Conservation (phyloP, 2,888 invertebrate genomes). For the Drosophila subsilvestris region DNA sequence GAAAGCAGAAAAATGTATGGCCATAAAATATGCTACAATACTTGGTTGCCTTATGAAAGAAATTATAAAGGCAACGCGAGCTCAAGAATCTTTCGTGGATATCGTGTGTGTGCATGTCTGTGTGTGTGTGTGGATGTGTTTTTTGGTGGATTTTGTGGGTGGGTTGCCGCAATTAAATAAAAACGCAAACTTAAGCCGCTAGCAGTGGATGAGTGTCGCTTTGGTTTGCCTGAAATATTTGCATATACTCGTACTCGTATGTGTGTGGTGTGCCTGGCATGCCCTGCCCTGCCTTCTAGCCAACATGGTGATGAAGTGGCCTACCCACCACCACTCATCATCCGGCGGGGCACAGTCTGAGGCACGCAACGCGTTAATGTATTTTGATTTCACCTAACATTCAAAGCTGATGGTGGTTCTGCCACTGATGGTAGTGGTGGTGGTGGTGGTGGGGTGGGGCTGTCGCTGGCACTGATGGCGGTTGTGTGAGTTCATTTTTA, state of each 20-base stretch:
- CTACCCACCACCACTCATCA: constrained; percentile 42
- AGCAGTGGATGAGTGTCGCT: constrained; percentile 65
- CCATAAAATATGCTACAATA: constrained; percentile 77
- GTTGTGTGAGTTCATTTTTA: constrained; percentile 63
- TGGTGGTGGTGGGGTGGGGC: neutral
- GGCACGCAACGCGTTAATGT: constrained; percentile 78
- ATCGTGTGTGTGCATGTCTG: constrained; percentile 3
- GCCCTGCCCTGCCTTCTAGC: constrained; percentile 29
- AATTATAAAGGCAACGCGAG: constrained; percentile 65
- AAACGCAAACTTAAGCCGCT: constrained; percentile 78
- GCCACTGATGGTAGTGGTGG: too few relatives aligned
- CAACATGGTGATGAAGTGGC: constrained; percentile 48
- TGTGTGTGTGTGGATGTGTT: constrained; percentile 4
- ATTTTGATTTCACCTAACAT: constrained; percentile 71
- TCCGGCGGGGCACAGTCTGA: constrained; percentile 16
- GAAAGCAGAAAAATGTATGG: constrained; percentile 64
- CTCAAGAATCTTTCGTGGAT: constrained; percentile 35
- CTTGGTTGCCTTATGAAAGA: constrained; percentile 70
- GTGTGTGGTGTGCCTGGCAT: too few relatives aligned
- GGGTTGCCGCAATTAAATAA: constrained; percentile 78
- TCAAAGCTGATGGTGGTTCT: neutral
- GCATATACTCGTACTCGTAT: constrained; percentile 54
- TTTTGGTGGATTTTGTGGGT: constrained; percentile 25
- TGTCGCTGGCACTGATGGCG: constrained; percentile 15
- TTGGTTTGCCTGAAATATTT: constrained; percentile 65